Conservation (phyloP, 2,113 vertebrate species). For the Crypturellus undulatus region DNA sequence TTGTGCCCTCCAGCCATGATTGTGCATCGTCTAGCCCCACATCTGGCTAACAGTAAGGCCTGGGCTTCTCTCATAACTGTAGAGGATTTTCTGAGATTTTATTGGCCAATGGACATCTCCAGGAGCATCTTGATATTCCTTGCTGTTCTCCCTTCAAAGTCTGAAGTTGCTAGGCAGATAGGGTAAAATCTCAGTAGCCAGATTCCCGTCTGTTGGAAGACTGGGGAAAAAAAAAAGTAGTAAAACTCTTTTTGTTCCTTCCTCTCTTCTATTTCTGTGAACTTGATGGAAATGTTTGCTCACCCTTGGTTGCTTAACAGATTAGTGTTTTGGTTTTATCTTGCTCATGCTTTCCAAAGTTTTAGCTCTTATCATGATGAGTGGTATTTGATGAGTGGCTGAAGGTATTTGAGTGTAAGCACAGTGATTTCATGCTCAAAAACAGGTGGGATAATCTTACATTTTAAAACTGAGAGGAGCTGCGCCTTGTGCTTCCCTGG, state of each 20-base stretch:
- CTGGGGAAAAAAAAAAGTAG: background rate
- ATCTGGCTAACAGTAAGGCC: background rate
- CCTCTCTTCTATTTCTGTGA: background rate
- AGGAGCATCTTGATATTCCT: background rate
- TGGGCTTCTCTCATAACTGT: background rate
- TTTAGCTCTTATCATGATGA: background rate
- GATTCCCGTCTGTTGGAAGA: background rate
- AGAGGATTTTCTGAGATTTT: background rate
- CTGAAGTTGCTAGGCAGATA: background rate
- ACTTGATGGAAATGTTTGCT: background rate
- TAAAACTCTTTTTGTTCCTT: accelerated
- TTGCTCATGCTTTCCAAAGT: background rate
- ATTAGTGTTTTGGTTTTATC: background rate
- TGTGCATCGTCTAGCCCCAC: slow-evolving; percentile 7
- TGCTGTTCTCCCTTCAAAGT: background rate
- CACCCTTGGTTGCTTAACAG: background rate
- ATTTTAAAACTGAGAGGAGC: background rate
- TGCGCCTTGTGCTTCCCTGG: background rate
- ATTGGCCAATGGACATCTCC: background rate
- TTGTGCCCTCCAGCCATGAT: background rate
- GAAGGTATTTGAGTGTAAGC: background rate
- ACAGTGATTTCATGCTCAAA: background rate
- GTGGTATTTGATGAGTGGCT: background rate
- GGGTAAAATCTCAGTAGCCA: background rate
- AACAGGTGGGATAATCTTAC: background rate